phyloP scores from a whole-genome alignment of 2,797 vertebrate genomes.

The Gobionotothen gibberifrons region DNA sequence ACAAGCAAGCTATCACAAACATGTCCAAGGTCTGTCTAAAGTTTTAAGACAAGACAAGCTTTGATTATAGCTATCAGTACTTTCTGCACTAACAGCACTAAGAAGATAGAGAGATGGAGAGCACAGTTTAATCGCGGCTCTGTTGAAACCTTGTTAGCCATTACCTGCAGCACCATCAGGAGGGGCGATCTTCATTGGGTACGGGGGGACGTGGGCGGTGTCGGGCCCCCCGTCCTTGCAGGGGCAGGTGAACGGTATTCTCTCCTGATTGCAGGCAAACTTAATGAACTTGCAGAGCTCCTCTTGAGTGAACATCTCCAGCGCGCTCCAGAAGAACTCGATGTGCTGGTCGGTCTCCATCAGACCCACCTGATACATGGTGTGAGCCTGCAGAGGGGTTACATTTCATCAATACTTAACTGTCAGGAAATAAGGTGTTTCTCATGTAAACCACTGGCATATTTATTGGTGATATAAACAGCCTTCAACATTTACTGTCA shows the following conservation, averaged over 20 bases:
- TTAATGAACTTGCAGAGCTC: constrained; percentile 99
- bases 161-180: constrained; percentile 95
- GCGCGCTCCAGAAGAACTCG: constrained; percentile 96
- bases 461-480: neutral
- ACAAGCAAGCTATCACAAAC: neutral
- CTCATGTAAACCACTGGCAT: neutral
- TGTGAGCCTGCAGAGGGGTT: constrained; percentile 89
- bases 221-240: constrained; percentile 97
- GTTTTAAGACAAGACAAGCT: constrained; percentile 14
- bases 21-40: constrained; percentile 41
- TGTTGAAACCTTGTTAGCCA: neutral
- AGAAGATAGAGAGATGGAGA: constrained; percentile 12
- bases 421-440: neutral
- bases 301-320: constrained; percentile 98
- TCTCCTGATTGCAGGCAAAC: constrained; percentile 98
- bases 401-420: neutral
- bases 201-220: constrained; percentile 96
- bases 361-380: constrained; percentile 98
- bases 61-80: constrained; percentile 36
- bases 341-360: constrained; percentile 99
- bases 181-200: constrained; percentile 98
- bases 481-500: neutral
- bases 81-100: constrained; percentile 4
- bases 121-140: neutral
- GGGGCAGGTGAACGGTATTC: constrained; percentile 97